phyloP scores from a whole-genome alignment of 2,113 vertebrate genomes.

The Sturnus vulgaris region DNA sequence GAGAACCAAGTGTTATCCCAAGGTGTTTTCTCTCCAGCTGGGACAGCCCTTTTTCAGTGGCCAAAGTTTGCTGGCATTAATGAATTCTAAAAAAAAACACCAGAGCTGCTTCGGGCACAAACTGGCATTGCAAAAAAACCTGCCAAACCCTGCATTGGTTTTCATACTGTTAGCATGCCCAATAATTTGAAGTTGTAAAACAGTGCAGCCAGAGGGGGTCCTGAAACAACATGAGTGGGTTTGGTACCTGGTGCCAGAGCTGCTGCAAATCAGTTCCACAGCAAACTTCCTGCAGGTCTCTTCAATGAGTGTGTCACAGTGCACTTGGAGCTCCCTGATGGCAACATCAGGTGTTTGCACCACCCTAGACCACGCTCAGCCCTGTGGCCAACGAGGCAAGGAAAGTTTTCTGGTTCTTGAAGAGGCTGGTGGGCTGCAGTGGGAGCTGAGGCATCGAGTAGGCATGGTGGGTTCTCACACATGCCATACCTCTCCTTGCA shows the following conservation, averaged over 20 bases:
- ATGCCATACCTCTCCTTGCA: background rate
- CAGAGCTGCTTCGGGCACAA: background rate
- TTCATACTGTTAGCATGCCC: background rate
- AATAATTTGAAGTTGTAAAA: background rate
- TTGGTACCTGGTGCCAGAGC: background rate
- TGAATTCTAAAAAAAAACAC: background rate
- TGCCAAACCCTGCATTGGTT: rapidly evolving
- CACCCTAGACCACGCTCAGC: background rate
- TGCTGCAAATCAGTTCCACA: background rate
- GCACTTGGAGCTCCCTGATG: background rate
- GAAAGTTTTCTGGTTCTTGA: background rate
- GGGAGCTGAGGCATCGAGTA: background rate
- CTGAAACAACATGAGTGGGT: rapidly evolving
- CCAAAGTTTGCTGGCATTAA: background rate
- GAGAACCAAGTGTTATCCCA: background rate
- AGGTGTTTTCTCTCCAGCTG: background rate
- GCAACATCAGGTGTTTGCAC: background rate
- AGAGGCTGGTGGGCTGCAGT: background rate
- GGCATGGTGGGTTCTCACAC: rapidly evolving
- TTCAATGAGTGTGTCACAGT: rapidly evolving
- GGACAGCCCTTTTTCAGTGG: background rate
- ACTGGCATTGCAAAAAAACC: background rate
- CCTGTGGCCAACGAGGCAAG: rapidly evolving
- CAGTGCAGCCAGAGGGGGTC: background rate
- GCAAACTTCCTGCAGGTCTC: background rate